Percentiles rank a stretch among this genome's conserved stretches.
Conservation (phyloP, 2,888 invertebrate genomes). For the Apamea crenata region DNA sequence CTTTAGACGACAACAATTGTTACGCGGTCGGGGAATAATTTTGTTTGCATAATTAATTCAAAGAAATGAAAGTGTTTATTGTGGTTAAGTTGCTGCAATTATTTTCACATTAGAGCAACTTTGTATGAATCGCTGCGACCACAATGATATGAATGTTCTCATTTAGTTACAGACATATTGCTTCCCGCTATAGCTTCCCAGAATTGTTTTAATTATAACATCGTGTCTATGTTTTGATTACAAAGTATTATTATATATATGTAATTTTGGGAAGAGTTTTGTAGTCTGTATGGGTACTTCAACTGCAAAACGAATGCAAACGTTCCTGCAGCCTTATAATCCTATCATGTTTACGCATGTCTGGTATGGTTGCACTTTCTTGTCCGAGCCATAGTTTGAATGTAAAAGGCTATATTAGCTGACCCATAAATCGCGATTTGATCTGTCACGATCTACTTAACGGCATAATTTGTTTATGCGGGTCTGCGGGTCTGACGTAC, state of each 20-base stretch:
- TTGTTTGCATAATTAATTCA: constrained; percentile 70
- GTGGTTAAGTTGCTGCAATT: constrained; percentile 58
- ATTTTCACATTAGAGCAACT: constrained; percentile 67
- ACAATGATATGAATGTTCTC: constrained; percentile 42
- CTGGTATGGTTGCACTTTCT: constrained; percentile 72
- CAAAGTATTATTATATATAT: neutral
- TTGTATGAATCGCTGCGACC: constrained; percentile 51
- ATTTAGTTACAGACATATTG: constrained; percentile 28
- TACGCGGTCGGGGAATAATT: constrained; percentile 59
- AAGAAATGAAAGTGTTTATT: constrained; percentile 75
- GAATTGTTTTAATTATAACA: constrained; percentile 30
- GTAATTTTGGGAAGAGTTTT: neutral
- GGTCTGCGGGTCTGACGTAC: constrained; percentile 60
- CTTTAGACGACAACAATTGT: constrained; percentile 59
- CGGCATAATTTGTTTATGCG: constrained; percentile 74
- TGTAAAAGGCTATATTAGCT: constrained; percentile 75
- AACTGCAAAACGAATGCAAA: neutral
- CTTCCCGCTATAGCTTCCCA: constrained; percentile 39
- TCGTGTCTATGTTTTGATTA: neutral
- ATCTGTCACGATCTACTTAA: constrained; percentile 88
- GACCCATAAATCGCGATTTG: constrained; percentile 84
- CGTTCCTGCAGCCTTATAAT: neutral
- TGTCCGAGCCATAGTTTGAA: constrained; percentile 66
- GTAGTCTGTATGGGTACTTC: neutral
- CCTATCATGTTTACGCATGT: constrained; percentile 23